These are phyloP conservation scores for Diplolepis rosae DNA, from an alignment of 2,888 invertebrate species.

Conservation along the genomic window DNA sequence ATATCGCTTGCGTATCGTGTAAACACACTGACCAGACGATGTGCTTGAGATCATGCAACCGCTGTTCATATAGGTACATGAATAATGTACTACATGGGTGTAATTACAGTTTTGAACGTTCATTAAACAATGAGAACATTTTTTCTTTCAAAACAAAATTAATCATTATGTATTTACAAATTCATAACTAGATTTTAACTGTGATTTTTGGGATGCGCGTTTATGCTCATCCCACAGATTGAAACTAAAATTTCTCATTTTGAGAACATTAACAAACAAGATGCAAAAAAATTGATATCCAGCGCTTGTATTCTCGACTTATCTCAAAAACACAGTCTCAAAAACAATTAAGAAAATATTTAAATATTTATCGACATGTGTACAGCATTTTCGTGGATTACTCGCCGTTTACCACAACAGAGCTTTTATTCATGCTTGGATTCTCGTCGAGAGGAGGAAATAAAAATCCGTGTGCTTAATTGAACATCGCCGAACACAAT, in stretches of 20 bases:
- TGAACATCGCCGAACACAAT: slow-evolving; percentile 35
- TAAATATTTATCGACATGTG: not conserved
- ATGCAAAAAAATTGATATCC: too few relatives aligned
- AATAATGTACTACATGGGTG: not conserved
- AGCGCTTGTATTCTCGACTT: too few relatives aligned
- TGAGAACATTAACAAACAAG: too few relatives aligned
- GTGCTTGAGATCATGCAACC: not conserved
- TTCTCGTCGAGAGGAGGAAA: slow-evolving; percentile 11
- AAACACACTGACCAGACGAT: slow-evolving; percentile 49
- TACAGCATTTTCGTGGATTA: not conserved
- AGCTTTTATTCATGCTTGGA: slow-evolving; percentile 18
- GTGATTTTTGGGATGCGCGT: too few relatives aligned
- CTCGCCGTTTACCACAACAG: not conserved
- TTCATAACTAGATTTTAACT: too few relatives aligned
- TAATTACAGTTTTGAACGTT: too few relatives aligned
- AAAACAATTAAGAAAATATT: not conserved
- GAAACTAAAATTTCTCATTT: too few relatives aligned
- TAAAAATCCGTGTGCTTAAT: slow-evolving; percentile 38
- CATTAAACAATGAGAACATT: too few relatives aligned
- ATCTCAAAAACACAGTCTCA: not conserved
- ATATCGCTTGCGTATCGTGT: slow-evolving; percentile 55
- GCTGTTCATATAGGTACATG: slow-evolving; percentile 17
- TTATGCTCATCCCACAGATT: too few relatives aligned
- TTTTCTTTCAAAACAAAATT: too few relatives aligned
- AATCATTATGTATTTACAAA: too few relatives aligned